phyloP scores from a whole-genome alignment of 2,113 vertebrate genomes.

The Zosterops hypoxanthus region DNA sequence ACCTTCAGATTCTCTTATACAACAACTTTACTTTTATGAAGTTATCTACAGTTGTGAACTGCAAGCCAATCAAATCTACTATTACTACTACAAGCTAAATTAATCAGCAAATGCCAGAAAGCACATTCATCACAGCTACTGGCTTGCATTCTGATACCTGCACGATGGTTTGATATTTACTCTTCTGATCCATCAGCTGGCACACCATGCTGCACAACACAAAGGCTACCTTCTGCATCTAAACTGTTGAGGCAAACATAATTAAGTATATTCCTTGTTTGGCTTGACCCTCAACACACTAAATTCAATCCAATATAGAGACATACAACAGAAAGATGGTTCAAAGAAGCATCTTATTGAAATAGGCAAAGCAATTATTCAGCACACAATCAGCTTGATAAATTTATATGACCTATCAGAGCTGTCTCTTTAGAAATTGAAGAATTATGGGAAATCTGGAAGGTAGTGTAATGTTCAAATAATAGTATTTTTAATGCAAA shows the following conservation, averaged over 20 bases:
- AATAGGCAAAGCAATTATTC: neutral
- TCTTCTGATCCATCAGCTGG: neutral
- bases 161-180: neutral
- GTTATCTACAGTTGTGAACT: slow-evolving; percentile 7
- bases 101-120: neutral
- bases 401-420: neutral
- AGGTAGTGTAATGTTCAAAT: neutral
- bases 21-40: neutral
- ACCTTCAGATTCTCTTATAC: neutral
- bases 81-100: neutral
- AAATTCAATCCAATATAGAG: neutral
- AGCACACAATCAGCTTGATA: neutral
- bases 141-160: neutral
- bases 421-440: neutral
- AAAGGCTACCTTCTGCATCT: neutral
- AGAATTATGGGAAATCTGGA: neutral
- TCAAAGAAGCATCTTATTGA: neutral
- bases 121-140: neutral
- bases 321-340: neutral
- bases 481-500: neutral
- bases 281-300: neutral
- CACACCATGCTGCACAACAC: neutral
- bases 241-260: neutral
- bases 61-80: neutral
- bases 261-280: neutral